Evolutionary conservation across 2,888 invertebrate species (phyloP).

Genomic region (Eristalis arbustorum): DNA sequence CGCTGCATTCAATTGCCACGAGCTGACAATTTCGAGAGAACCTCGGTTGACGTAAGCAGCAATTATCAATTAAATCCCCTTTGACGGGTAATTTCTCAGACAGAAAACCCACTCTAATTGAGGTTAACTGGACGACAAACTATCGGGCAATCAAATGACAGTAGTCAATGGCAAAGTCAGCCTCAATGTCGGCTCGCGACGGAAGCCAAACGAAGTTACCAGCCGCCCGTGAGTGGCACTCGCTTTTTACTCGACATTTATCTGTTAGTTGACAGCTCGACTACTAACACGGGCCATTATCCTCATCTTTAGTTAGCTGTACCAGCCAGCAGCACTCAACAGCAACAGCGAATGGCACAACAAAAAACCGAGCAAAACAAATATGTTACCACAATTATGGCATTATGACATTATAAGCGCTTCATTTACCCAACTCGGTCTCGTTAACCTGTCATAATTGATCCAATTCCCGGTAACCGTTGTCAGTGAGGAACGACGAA

Average conservation of each 20-base stretch:
- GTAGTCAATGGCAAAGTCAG: too few relatives aligned
- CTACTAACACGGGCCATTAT: neutral
- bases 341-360: neutral
- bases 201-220: too few relatives aligned
- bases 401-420: conserved; percentile 19
- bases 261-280: neutral
- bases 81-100: too few relatives aligned
- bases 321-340: neutral
- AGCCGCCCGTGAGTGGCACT: too few relatives aligned
- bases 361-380: neutral
- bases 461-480: conserved; percentile 23
- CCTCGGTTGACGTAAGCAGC: too few relatives aligned
- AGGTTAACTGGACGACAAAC: too few relatives aligned
- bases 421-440: conserved; percentile 14
- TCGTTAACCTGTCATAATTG: conserved; percentile 42
- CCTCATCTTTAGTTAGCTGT: neutral
- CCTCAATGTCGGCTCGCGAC: neutral
- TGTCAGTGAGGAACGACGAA: conserved; percentile 4
- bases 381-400: neutral
- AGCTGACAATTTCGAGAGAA: too few relatives aligned
- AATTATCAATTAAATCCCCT: too few relatives aligned
- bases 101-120: too few relatives aligned
- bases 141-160: too few relatives aligned
- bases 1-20: too few relatives aligned
- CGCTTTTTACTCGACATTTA: neutral